phyloP scores from a whole-genome alignment of 2,797 vertebrate species.

The Enteromius trimaculatus region DNA sequence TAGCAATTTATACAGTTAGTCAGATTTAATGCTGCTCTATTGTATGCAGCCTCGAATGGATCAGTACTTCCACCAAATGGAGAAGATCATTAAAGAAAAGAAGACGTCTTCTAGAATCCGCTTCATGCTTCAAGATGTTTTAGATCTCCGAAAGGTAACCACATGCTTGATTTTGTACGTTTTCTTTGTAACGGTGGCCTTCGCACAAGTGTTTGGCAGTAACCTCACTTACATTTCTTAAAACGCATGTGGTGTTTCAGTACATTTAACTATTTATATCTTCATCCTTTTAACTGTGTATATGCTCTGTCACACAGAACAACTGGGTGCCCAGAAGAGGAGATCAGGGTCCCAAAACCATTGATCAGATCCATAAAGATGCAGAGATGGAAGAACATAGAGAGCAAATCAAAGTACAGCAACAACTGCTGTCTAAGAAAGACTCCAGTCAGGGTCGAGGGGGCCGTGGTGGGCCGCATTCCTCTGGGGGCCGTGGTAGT shows the following conservation, averaged over 20 bases:
- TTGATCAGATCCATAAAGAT: constrained; percentile 98
- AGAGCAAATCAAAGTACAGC: constrained; percentile 94
- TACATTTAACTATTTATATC: not conserved
- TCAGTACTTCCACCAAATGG: constrained; percentile 98
- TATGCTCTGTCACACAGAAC: constrained; percentile 72
- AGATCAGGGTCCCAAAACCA: constrained; percentile 98
- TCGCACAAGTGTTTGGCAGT: not conserved
- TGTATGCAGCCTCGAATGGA: constrained; percentile 92
- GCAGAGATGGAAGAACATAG: constrained; percentile 95
- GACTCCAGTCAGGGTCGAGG: constrained; percentile 74
- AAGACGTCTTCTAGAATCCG: constrained; percentile 97
- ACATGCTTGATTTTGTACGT: not conserved
- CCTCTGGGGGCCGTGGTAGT: constrained; percentile 77
- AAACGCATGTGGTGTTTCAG: not conserved
- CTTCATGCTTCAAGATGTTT: constrained; percentile 96
- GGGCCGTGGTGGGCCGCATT: constrained; percentile 73
- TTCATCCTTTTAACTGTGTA: not conserved
- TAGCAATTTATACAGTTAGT: not conserved
- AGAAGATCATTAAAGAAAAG: constrained; percentile 97
- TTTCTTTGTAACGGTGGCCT: not conserved
- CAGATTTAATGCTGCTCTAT: constrained; percentile 8
- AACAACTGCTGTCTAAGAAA: constrained; percentile 90
- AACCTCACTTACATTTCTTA: not conserved
- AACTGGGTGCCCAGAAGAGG: constrained; percentile 96
- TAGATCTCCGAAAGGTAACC: constrained; percentile 90